These are phyloP conservation scores for Acromyrmex heyeri DNA, from an alignment of 1,140 invertebrate genomes.

Conservation along the genomic window DNA sequence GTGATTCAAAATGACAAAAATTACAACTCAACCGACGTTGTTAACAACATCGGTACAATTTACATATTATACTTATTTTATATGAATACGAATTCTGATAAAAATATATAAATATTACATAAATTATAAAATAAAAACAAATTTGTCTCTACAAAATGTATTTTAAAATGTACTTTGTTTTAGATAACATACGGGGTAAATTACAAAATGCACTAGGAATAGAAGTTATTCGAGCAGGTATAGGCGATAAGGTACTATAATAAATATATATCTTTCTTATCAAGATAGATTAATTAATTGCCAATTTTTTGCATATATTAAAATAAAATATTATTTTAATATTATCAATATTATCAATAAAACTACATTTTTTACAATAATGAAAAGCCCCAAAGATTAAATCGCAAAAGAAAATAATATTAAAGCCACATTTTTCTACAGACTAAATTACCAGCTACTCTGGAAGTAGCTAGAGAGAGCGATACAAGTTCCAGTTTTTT, in stretches of 20 bases:
- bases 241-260: slow-evolving; percentile 90
- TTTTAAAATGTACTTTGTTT: slow-evolving; percentile 77
- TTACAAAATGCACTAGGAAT: slow-evolving; percentile 88
- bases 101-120: background rate
- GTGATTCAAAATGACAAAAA: slow-evolving; percentile 90
- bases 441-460: slow-evolving; percentile 87
- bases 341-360: background rate
- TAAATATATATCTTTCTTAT: background rate
- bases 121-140: background rate
- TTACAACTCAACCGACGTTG: slow-evolving; percentile 91
- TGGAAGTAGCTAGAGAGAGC: slow-evolving; percentile 80
- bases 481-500: slow-evolving; percentile 85
- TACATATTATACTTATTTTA: slow-evolving; percentile 6
- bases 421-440: slow-evolving; percentile 51
- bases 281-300: background rate
- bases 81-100: background rate
- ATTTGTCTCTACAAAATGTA: slow-evolving; percentile 13
- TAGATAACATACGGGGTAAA: slow-evolving; percentile 89
- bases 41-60: slow-evolving; percentile 89
- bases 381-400: no score
- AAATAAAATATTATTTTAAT: slow-evolving; percentile 7
- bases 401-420: no score
- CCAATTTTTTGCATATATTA: background rate
- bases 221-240: slow-evolving; percentile 91
- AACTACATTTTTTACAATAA: background rate